phyloP scores from a whole-genome alignment of 2,888 invertebrate species.

The Gnatocerus cornutus region DNA sequence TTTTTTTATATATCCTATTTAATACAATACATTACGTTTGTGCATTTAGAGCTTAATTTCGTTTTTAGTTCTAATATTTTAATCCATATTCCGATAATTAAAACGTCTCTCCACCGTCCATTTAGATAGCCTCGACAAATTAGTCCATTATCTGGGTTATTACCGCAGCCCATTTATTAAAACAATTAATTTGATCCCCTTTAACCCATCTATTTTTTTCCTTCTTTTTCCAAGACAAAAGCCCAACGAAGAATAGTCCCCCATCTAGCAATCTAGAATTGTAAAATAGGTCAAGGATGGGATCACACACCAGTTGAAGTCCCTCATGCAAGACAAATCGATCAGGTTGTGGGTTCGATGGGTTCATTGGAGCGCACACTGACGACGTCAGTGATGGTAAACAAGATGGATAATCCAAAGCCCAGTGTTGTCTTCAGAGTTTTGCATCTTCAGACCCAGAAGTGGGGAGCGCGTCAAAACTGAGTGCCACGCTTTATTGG shows the following conservation, averaged over 20 bases:
- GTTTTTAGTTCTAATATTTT: no score
- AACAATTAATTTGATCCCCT: no score
- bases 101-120: no score
- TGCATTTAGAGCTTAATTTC: no score
- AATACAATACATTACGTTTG: no score
- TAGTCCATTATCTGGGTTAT: no score
- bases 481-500: slow-evolving; percentile 12
- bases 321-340: slow-evolving; percentile 40
- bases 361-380: slow-evolving; percentile 16
- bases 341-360: slow-evolving; percentile 24
- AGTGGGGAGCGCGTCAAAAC: slow-evolving; percentile 15
- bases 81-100: no score
- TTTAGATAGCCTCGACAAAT: no score
- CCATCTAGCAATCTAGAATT: slow-evolving; percentile 3
- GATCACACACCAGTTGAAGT: slow-evolving; percentile 16
- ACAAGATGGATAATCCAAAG: slow-evolving; percentile 6
- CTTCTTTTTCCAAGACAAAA: no score
- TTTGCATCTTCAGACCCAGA: slow-evolving; percentile 15
- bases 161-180: no score
- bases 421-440: slow-evolving; percentile 13
- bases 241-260: neutral
- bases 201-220: no score
- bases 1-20: no score
- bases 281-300: slow-evolving; percentile 32
- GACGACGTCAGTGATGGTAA: slow-evolving; percentile 4